Evolutionary conservation across 2,113 vertebrate genomes (phyloP).

Genomic region (Trichomycterus rosablanca): DNA sequence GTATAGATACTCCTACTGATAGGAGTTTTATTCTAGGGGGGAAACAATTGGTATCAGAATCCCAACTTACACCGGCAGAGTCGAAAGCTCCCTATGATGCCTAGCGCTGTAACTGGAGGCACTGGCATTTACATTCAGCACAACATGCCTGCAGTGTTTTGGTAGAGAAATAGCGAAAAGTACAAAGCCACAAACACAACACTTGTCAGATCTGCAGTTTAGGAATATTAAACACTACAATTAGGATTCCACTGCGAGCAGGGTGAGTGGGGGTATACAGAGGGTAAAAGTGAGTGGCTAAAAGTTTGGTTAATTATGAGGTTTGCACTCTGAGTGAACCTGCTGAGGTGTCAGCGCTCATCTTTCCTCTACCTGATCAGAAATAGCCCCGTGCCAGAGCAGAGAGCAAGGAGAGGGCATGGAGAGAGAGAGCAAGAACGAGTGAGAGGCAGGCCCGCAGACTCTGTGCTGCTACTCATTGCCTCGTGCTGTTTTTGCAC

Average conservation of each 20-base stretch:
- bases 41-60: neutral
- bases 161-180: constrained; percentile 3
- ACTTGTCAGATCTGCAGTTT: constrained; percentile 62
- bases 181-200: constrained; percentile 46
- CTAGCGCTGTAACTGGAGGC: constrained; percentile 18
- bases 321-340: constrained; percentile 72
- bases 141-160: constrained; percentile 16
- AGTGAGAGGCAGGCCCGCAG: constrained; percentile 40
- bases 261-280: neutral
- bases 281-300: constrained; percentile 30
- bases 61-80: constrained; percentile 4
- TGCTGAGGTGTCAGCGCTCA: constrained; percentile 69
- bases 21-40: too few species aligned
- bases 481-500: constrained; percentile 52
- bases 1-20: too few species aligned
- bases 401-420: constrained; percentile 47
- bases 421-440: constrained; percentile 10
- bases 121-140: constrained; percentile 38
- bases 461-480: constrained; percentile 64
- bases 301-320: constrained; percentile 69
- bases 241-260: constrained; percentile 53
- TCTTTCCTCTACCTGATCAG: constrained; percentile 74
- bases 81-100: constrained; percentile 22
- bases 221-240: constrained; percentile 65
- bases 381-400: constrained; percentile 62